Evolutionary conservation across 2,113 vertebrate species (phyloP).

Genomic region (Ailuropoda melanoleuca): DNA sequence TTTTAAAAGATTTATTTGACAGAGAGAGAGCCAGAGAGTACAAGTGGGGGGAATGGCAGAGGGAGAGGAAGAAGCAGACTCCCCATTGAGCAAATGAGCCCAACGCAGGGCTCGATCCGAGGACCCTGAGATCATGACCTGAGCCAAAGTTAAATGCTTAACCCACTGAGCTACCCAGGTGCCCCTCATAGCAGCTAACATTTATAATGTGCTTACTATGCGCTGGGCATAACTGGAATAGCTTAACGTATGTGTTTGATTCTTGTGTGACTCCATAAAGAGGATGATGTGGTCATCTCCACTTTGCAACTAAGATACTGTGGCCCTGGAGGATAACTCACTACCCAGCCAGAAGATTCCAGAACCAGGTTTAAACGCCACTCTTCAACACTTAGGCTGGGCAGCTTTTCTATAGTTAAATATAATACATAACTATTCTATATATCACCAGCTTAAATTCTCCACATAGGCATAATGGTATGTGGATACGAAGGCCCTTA

Average conservation of each 20-base stretch:
- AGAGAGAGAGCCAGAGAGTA: background rate
- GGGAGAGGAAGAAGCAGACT: background rate
- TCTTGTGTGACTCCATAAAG: background rate
- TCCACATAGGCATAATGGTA: background rate
- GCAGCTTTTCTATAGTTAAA: background rate
- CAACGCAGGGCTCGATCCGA: rapidly evolving
- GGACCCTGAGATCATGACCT: background rate
- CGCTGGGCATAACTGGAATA: background rate
- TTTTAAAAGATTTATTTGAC: background rate
- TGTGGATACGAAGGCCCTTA: background rate
- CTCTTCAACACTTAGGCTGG: background rate
- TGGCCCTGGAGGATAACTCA: background rate
- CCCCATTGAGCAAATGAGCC: background rate
- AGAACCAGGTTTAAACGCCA: background rate
- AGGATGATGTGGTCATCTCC: background rate
- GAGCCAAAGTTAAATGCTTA: background rate
- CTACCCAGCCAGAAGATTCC: background rate
- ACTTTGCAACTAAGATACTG: background rate
- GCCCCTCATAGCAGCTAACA: background rate
- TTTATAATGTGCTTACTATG: background rate
- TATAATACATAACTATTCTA: background rate
- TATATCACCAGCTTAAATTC: background rate
- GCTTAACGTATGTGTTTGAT: background rate
- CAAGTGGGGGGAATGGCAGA: background rate
- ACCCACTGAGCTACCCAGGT: background rate